These are phyloP conservation scores for Ochotona princeps DNA, from an alignment of 2,113 vertebrate species.

Conservation along the genomic window DNA sequence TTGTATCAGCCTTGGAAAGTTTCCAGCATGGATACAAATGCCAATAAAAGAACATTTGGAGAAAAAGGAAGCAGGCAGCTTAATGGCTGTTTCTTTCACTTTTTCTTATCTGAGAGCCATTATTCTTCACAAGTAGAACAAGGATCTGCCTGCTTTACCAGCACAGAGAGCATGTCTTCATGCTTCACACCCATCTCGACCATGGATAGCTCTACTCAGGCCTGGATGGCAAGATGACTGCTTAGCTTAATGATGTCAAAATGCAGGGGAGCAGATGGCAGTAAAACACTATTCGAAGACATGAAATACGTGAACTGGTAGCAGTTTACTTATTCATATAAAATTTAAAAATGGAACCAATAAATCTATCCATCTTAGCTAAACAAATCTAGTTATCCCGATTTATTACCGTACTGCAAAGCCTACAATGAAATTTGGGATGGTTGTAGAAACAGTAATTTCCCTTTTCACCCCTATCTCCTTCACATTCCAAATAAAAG, in stretches of 20 bases:
- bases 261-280: slow-evolving; percentile 77
- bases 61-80: slow-evolving; percentile 4
- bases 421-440: slow-evolving; percentile 66
- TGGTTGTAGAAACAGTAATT: slow-evolving; percentile 39
- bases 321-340: slow-evolving; percentile 70
- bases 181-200: slow-evolving; percentile 45
- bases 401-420: slow-evolving; percentile 50
- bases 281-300: slow-evolving; percentile 71
- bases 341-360: slow-evolving; percentile 71
- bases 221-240: slow-evolving; percentile 58
- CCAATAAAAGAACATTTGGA: background rate
- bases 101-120: background rate
- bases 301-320: slow-evolving; percentile 64
- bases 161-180: background rate
- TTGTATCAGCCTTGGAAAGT: background rate
- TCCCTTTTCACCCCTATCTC: slow-evolving; percentile 71
- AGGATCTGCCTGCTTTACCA: background rate
- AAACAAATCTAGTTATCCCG: slow-evolving; percentile 57
- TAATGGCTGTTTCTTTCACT: background rate
- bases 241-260: slow-evolving; percentile 67
- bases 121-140: slow-evolving; percentile 3
- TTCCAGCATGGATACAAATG: slow-evolving; percentile 47
- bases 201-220: slow-evolving; percentile 62
- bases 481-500: slow-evolving; percentile 67
- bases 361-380: slow-evolving; percentile 67